Conservation (phyloP, 2,113 vertebrate species). For the Oncorhynchus keta region DNA sequence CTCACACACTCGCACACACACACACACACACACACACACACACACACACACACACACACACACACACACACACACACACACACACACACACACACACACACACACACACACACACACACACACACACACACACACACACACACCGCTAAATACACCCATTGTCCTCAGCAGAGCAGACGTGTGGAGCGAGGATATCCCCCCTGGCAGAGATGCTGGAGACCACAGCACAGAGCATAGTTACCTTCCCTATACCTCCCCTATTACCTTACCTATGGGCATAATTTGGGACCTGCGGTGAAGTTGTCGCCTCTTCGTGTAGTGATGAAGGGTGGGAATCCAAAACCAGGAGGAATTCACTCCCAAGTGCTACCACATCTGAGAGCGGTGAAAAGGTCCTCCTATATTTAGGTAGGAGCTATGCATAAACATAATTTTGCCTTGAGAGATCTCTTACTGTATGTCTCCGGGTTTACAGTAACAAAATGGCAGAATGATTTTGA, state of each 20-base stretch:
- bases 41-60: no score
- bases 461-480: background rate
- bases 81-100: no score
- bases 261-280: no score
- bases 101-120: no score
- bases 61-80: no score
- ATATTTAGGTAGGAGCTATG: background rate
- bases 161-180: background rate
- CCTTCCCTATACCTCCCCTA: no score
- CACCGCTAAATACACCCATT: background rate
- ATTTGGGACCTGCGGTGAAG: conserved; percentile 43
- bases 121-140: background rate
- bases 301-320: conserved; percentile 18
- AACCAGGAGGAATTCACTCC: background rate
- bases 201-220: conserved; percentile 21
- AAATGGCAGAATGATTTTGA: conserved; percentile 1
- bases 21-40: no score
- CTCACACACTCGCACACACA: no score
- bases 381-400: background rate
- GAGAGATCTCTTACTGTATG: background rate
- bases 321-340: conserved; percentile 1
- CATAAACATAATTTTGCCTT: background rate
- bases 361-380: background rate
- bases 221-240: conserved; percentile 20
- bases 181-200: conserved; percentile 2